These are phyloP conservation scores for Phania funesta DNA, from an alignment of 2,888 invertebrate genomes.

Conservation along the genomic window DNA sequence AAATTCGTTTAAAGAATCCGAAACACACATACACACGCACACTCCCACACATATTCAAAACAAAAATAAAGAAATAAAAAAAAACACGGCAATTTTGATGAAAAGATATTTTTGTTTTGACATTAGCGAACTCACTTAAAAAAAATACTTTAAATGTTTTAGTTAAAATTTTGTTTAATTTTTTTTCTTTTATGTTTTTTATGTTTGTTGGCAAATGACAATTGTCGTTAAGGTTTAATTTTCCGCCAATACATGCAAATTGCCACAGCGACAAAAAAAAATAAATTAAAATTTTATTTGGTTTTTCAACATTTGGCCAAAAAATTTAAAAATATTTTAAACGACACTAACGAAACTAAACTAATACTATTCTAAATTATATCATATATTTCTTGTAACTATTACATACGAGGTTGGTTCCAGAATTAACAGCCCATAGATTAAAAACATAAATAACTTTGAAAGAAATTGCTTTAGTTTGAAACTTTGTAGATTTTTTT, in stretches of 20 bases:
- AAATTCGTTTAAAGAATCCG: no score
- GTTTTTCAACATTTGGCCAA: background rate
- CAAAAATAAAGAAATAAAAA: background rate
- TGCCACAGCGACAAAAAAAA: background rate
- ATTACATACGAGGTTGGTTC: background rate
- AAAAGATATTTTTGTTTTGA: conserved; percentile 36
- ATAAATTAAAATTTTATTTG: background rate
- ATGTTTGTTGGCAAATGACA: conserved; percentile 39
- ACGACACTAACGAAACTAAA: conserved; percentile 12
- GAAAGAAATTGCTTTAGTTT: no score
- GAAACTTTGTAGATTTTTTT: no score
- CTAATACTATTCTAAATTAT: background rate
- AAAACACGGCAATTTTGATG: background rate
- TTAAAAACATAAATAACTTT: background rate
- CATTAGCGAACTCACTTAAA: conserved; percentile 44
- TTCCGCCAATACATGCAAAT: conserved; percentile 49
- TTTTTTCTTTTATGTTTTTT: background rate
- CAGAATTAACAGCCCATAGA: background rate
- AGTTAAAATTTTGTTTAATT: conserved; percentile 2
- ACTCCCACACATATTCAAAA: background rate
- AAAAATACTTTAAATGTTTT: conserved; percentile 16
- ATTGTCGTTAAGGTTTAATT: conserved; percentile 47
- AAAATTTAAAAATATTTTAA: conserved; percentile 18
- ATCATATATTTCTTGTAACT: background rate
- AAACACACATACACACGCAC: background rate